Percentiles rank a stretch among this genome's conserved stretches.
These are phyloP conservation scores for Eristalis arbustorum DNA, from an alignment of 2,888 invertebrate species.

Conservation along the genomic window DNA sequence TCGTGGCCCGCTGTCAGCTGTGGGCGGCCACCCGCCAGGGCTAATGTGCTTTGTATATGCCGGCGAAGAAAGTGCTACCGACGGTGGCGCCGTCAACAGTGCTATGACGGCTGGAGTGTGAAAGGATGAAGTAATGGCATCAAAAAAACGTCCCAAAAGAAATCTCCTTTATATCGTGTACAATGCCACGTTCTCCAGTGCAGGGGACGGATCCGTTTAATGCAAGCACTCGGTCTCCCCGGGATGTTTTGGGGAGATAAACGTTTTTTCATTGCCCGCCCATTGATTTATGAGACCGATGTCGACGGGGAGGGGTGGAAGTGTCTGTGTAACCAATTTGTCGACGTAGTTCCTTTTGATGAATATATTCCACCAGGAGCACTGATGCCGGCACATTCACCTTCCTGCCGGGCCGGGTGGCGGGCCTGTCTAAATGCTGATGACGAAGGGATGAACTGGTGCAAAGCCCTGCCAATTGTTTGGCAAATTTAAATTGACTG, in stretches of 20 bases:
- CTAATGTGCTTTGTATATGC: slow-evolving; percentile 52
- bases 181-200: neutral
- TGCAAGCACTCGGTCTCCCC: slow-evolving; percentile 56
- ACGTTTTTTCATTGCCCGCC: slow-evolving; percentile 37
- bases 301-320: slow-evolving; percentile 18
- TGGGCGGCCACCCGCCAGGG: neutral
- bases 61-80: slow-evolving; percentile 27
- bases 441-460: neutral
- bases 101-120: neutral
- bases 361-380: slow-evolving; percentile 1
- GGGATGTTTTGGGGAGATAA: slow-evolving; percentile 59
- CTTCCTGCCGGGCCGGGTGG: neutral
- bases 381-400: neutral
- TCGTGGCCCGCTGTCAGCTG: neutral
- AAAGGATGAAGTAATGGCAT: slow-evolving; percentile 35
- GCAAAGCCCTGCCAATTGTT: neutral
- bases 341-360: slow-evolving; percentile 48
- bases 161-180: slow-evolving; percentile 26
- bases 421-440: neutral
- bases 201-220: slow-evolving; percentile 41
- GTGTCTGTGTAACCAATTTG: slow-evolving; percentile 61
- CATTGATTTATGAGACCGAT: slow-evolving; percentile 58
- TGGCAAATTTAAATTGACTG: neutral
- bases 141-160: slow-evolving; percentile 28
- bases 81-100: neutral